Base-by-base conservation (phyloP, 2,888 invertebrate species). In the Melanostoma scalare region DNA sequence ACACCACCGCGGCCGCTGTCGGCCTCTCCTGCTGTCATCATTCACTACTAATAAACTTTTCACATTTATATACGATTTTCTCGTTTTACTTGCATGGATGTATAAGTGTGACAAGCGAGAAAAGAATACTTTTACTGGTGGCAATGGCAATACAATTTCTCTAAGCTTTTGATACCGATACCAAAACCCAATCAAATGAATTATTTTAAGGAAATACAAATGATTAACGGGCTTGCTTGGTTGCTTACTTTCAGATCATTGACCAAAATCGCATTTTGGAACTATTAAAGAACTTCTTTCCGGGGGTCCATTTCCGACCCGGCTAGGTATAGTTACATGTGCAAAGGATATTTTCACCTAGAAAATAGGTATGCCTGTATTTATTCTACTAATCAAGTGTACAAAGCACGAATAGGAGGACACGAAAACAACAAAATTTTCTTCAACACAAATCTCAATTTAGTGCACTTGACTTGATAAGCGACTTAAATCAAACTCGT, bases 41-140 rank as follows among this genome's bases (percentile, higher is more conserved):
- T 60, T 58, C 56, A 52, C 55, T 53, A 75, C 65, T 31, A 9
- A 55, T 61, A 69, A 60, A 60, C 40, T 53, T 46, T 52, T 63
- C 20, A 6, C 58, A 56, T 71, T 65, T 30, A 30, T 65, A 69
- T 69, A 69, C 55, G 58, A 44, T 80, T 72, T 67, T 61, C 53
- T 53, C n/a, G 38, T 40, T 55, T 53, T n/a, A 6, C 30, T 9
- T 42, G 30, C 10, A 61, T 31, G 68, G 68, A n/a, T 67, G 63
- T 40, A 40, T 31, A 56, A 40, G 60, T 6, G 6, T 42, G 42
- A 40, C 33, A 42, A 58, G 60, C 42, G 53, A 33, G 20, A 36
- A 60, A 67, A 69, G 10, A 65, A 60, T 38, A 30, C 44, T 63
- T 20, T 68, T 73, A 10, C 68, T 40, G 31, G 60, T 50, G 44